Evolutionary conservation across 2,888 invertebrate species (phyloP), one percentile per base, ranked within the genome.

Genomic region (Ethmia dodecea): DNA sequence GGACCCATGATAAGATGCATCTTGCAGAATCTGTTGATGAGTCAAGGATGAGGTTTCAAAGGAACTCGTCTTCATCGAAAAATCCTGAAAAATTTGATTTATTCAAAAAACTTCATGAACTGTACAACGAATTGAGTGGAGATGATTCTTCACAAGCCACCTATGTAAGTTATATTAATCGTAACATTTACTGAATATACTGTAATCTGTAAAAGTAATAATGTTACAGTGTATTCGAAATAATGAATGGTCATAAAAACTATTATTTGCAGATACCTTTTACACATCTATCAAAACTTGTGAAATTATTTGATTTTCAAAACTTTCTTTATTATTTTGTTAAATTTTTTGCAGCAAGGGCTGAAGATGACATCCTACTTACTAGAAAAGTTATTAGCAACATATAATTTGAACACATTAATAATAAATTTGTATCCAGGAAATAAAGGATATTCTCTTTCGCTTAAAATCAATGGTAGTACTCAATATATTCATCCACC

Each of bases 371-470:
- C 90, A 61, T 91, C 93, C 46, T 90, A 91, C 77, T 89, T 96
- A 53, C 87, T 97, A 75, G 94, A 94, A 68, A 94, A 95, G 75
- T 87, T 97, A 61, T 91, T 96, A 66, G 91, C 92, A 65, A 90
- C 90, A 63, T 96, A 97, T 79, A 92, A 92, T 72, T 89, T 97
- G 57, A 95, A 95, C 73, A 96, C 95, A 48, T 88, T 97, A 66
- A 93, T 97, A 61, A 89, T 97, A 57, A 97, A 96, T 84, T 88
- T 97, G 56, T 95, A 96, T 84, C 94, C 96, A 41, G 95, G 94
- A 37, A 95, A 95, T 84, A 95, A 96, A 79, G 97, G 97, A 55
- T 97, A 95, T 84, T 94, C 95, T 43, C 73, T 93, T 52, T 86
- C 87, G 73, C 84, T 89, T 55, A 90, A 86, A 87, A 87, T 86